Conservation (phyloP, 2,113 vertebrate species). For the Scolopax mira region DNA sequence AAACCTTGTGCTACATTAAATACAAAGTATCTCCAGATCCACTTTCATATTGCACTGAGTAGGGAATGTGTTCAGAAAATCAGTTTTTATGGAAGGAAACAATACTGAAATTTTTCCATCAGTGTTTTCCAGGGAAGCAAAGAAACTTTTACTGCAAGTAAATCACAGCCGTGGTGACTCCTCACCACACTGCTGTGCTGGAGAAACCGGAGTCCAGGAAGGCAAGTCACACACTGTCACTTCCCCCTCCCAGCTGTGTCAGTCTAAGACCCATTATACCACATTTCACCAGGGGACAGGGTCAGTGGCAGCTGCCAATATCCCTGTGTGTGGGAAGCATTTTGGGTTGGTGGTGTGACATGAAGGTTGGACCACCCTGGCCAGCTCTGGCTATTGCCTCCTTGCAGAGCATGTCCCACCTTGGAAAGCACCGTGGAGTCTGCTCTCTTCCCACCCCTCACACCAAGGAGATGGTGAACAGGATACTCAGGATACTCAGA, state of each 20-base stretch:
- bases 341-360: background rate
- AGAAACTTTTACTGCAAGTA: background rate
- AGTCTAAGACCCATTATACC: rapidly evolving
- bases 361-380: rapidly evolving
- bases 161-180: rapidly evolving
- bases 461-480: background rate
- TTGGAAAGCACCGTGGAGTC: rapidly evolving
- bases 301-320: too few relatives aligned
- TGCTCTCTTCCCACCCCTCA: background rate
- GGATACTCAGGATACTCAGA: background rate
- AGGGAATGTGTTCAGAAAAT: background rate
- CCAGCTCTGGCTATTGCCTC: background rate
- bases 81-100: background rate
- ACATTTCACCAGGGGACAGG: background rate
- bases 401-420: background rate
- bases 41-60: rapidly evolving
- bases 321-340: background rate
- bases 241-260: background rate
- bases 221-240: rapidly evolving
- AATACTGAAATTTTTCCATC: background rate
- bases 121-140: background rate
- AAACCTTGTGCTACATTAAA: background rate
- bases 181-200: background rate
- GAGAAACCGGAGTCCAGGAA: background rate
- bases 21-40: background rate